phyloP scores from a whole-genome alignment of 2,797 vertebrate genomes.

The Cirrhinus mrigala region DNA sequence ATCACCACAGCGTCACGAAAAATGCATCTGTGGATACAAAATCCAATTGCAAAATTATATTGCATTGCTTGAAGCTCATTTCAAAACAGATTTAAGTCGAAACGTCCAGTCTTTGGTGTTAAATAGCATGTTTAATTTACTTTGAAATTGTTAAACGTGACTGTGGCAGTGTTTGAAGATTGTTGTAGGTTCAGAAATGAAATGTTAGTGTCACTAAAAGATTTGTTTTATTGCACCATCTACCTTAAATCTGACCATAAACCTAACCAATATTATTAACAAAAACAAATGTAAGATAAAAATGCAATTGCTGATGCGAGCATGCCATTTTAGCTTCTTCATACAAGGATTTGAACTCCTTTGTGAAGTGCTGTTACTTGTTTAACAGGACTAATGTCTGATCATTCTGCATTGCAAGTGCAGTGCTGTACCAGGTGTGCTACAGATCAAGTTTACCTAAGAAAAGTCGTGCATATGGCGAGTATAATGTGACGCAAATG shows the following conservation, averaged over 20 bases:
- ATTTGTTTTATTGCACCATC: not conserved
- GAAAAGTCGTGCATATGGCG: too few species aligned
- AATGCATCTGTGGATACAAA: not conserved
- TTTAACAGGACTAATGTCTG: not conserved
- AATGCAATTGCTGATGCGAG: not conserved
- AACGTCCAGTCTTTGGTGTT: not conserved
- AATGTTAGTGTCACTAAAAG: not conserved
- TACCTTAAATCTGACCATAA: not conserved
- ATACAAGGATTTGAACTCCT: not conserved
- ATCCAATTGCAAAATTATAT: not conserved
- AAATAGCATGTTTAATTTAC: not conserved
- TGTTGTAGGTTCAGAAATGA: not conserved
- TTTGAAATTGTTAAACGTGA: not conserved
- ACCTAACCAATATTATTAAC: not conserved
- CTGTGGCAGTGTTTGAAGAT: not conserved
- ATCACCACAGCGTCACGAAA: not conserved
- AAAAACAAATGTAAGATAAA: not conserved
- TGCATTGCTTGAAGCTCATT: not conserved
- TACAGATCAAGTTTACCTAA: too few species aligned
- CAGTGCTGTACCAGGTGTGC: too few species aligned
- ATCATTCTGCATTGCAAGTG: not conserved
- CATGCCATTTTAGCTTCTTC: not conserved
- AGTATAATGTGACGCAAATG: too few species aligned
- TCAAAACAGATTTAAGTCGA: not conserved
- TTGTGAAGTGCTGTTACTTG: not conserved